These are phyloP conservation scores for Turnix velox DNA, from an alignment of 2,113 vertebrate genomes.

Conservation along the genomic window DNA sequence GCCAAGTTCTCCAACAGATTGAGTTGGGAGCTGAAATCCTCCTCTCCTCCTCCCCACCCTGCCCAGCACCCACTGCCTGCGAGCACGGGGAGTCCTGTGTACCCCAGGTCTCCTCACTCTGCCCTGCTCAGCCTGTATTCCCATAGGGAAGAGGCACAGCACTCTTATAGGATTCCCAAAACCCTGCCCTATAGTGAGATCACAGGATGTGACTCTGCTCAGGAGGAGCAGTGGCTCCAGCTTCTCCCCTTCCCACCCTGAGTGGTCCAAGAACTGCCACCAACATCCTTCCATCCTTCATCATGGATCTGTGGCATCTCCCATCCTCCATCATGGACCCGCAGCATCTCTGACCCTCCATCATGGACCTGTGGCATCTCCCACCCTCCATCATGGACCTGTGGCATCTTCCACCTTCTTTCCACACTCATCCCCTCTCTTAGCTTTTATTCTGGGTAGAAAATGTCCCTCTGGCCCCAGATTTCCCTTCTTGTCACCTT, in stretches of 20 bases:
- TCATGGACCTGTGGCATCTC: too few species aligned
- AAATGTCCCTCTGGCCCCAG: not conserved
- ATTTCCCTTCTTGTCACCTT: not conserved
- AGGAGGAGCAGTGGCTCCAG: accelerated
- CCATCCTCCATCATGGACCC: not conserved
- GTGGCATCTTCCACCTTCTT: not conserved
- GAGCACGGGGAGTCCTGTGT: not conserved
- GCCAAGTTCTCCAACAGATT: slow-evolving; percentile 59
- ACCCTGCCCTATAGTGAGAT: accelerated
- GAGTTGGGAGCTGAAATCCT: slow-evolving; percentile 39
- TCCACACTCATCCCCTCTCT: accelerated
- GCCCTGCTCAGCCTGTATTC: accelerated
- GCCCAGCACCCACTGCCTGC: slow-evolving; percentile 15
- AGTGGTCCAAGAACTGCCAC: accelerated
- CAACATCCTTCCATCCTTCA: not conserved
- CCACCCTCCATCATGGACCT: not conserved
- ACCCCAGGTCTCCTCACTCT: not conserved
- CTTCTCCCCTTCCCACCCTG: not conserved
- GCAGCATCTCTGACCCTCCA: not conserved
- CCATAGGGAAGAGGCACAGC: accelerated
- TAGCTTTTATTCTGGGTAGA: not conserved
- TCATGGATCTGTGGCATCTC: accelerated
- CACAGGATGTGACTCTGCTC: not conserved
- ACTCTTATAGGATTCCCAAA: accelerated
- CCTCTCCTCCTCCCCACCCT: not conserved